Percentiles rank a stretch among this genome's conserved stretches.
Conservation (phyloP, 2,888 invertebrate genomes). For the Amphiduros pacificus region DNA sequence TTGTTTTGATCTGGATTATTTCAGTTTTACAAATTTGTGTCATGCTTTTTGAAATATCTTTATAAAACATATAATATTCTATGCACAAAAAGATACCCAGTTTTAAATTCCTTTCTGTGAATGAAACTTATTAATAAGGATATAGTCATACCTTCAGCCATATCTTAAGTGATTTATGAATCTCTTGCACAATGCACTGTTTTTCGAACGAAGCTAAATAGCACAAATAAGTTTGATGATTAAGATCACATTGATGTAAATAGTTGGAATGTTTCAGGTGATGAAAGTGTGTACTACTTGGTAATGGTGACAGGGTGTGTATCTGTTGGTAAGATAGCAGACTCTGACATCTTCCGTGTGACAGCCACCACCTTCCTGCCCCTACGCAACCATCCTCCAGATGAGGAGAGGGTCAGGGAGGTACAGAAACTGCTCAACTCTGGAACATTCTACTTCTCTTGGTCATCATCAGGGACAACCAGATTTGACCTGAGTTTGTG, state of each 20-base stretch:
- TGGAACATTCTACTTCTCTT: slow-evolving; percentile 98
- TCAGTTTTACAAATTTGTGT: not conserved
- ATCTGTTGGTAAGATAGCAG: slow-evolving; percentile 93
- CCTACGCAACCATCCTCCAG: slow-evolving; percentile 61
- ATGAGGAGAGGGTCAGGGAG: slow-evolving; percentile 60
- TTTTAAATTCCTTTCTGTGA: no score
- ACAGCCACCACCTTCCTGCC: slow-evolving; percentile 91
- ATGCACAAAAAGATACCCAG: no score
- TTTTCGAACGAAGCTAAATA: no score
- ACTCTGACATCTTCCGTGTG: slow-evolving; percentile 92
- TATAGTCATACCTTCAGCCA: no score
- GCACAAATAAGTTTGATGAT: no score
- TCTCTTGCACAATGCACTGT: no score
- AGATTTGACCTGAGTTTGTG: slow-evolving; percentile 91
- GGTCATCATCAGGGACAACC: slow-evolving; percentile 65
- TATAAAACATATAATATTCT: no score
- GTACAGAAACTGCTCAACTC: slow-evolving; percentile 87
- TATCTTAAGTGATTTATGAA: no score
- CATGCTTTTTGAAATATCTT: no score
- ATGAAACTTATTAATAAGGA: no score
- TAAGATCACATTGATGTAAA: no score
- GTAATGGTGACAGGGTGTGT: slow-evolving; percentile 94
- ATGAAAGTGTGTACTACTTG: slow-evolving; percentile 76
- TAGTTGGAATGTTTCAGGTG: slow-evolving; percentile 62
- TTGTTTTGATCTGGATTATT: not conserved